Evolutionary conservation across 2,888 invertebrate genomes (phyloP).

Genomic region (Amblyteles armatorius): DNA sequence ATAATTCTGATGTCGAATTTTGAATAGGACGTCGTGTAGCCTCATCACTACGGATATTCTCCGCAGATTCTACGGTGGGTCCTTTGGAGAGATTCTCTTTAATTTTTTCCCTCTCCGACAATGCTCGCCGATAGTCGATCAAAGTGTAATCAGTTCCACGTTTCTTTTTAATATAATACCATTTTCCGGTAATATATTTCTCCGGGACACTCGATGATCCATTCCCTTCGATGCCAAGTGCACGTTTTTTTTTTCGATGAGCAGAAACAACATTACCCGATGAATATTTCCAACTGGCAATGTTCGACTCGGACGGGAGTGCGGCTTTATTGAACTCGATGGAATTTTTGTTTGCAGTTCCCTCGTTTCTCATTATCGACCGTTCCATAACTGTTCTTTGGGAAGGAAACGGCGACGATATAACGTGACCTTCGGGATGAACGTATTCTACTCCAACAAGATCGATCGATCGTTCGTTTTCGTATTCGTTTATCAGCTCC

Average conservation of each 20-base stretch:
- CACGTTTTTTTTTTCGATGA: not conserved
- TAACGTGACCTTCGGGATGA: constrained; percentile 41
- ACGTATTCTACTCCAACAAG: constrained; percentile 24
- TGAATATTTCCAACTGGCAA: not conserved
- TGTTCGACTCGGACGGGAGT: not conserved
- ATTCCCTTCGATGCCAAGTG: not conserved
- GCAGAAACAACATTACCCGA: not conserved
- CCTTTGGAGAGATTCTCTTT: not conserved
- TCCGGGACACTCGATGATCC: not conserved
- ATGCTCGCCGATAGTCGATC: not conserved
- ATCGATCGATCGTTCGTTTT: constrained; percentile 25
- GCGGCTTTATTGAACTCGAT: too few relatives aligned
- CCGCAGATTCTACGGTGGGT: not conserved
- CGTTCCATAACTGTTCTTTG: not conserved
- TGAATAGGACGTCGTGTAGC: not conserved
- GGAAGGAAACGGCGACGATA: not conserved
- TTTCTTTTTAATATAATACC: not conserved
- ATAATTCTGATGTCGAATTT: constrained; percentile 1
- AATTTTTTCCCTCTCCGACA: not conserved
- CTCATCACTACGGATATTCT: not conserved
- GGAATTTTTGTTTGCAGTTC: not conserved
- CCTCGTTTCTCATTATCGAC: not conserved
- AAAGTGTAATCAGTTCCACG: not conserved
- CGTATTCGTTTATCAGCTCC: constrained; percentile 19
- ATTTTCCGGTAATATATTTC: too few relatives aligned